Evolutionary conservation across 92 coral and sea anemone species (phyloP).

Genomic region (Desmophyllum pertusum): DNA sequence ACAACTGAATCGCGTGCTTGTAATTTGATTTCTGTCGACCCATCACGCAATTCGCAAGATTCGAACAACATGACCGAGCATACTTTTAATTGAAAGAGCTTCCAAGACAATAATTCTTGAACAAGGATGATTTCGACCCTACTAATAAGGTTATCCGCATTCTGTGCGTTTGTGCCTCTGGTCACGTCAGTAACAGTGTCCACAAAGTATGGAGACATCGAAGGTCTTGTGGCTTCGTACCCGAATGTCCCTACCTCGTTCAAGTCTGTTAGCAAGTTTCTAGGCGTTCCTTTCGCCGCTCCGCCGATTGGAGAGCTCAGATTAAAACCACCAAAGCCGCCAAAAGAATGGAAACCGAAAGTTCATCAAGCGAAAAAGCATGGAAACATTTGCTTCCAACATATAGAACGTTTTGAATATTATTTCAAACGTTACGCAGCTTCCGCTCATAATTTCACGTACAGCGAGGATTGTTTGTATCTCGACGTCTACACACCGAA

Average conservation of each 20-base stretch:
- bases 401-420: neutral
- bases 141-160: neutral
- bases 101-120: too few relatives aligned
- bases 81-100: too few relatives aligned
- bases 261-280: slow-evolving; percentile 55
- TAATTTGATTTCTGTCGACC: too few relatives aligned
- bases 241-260: slow-evolving; percentile 13
- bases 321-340: slow-evolving; percentile 62
- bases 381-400: slow-evolving; percentile 60
- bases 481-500: slow-evolving; percentile 49
- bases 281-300: slow-evolving; percentile 69
- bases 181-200: slow-evolving; percentile 15
- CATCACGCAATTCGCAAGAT: too few relatives aligned
- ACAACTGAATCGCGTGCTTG: too few relatives aligned
- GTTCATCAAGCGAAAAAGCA: slow-evolving; percentile 44
- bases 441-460: slow-evolving; percentile 9
- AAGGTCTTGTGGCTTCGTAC: slow-evolving; percentile 15
- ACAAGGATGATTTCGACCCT: neutral
- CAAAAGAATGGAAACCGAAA: slow-evolving; percentile 50
- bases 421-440: neutral
- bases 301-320: slow-evolving; percentile 60
- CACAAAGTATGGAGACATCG: slow-evolving; percentile 31
- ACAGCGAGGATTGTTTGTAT: slow-evolving; percentile 51
- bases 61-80: too few relatives aligned
- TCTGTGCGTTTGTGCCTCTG: neutral